Evolutionary conservation across 1,140 invertebrate species (phyloP), one percentile per base, ranked within the genome.

Genomic region (Nilaparvata lugens): DNA sequence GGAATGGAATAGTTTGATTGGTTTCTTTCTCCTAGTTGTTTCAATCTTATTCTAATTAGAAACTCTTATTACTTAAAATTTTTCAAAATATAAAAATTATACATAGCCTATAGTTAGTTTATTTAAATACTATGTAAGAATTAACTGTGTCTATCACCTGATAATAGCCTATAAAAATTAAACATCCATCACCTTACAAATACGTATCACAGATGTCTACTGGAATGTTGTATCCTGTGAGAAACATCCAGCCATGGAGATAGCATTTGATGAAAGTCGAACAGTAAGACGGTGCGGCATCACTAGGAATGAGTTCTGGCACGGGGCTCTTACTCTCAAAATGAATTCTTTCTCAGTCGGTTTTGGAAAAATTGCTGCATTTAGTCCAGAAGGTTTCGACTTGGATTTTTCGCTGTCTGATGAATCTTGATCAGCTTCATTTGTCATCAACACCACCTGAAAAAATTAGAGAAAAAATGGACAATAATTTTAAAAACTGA

Each of bases 281-380:
- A 61, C 64, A 25, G 51, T 38, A 9, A 65, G 59, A 11, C 64
- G 59, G 6, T 68, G 66, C 19, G 65, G 60, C 38, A 51, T 35
- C 18, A 56, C 31, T 4, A 62, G 43, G n/a, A 63, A 68, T 4
- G 63, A 43, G 13, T 56, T 40, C 13, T 65, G 65, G n/a, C 62
- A 48, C 2, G 65, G 61, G 31, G 66, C 60, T 0, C 38, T 43
- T 28, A 56, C 59, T 18, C 65, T 35, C 1, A 68, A 53, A 19
- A 68, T 62, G 52, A 68, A 68, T 57, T 68, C 66, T 40, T 45
- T 58, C 58, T 65, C 63, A 11, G 43, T 51, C 11, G 65, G 55
- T 25, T 58, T 24, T 14, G 62, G 56, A 40, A 66, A 60, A 14
- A 63, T 23, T 4, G 43, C 60, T 23, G 35, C 56, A 13, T 56